Evolutionary conservation across 2,113 vertebrate genomes (phyloP).

Genomic region (Tragelaphus imberbis): DNA sequence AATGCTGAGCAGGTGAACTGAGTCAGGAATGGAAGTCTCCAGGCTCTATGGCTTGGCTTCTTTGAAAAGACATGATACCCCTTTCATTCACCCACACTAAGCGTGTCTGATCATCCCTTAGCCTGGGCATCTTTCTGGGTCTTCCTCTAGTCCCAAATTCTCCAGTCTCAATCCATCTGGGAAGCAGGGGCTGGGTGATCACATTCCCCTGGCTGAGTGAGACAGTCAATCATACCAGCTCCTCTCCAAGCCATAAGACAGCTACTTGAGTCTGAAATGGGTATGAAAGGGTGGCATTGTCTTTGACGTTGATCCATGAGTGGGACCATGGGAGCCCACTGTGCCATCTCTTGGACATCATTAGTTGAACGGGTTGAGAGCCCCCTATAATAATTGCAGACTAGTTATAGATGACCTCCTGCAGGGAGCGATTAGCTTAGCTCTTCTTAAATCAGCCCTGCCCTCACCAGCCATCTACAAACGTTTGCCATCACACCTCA

Average conservation of each 20-base stretch:
- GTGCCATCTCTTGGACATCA: background rate
- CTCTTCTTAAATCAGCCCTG: background rate
- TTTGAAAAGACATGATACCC: background rate
- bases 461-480: too few species aligned
- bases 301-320: background rate
- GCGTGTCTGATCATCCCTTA: background rate
- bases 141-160: background rate
- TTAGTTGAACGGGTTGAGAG: background rate
- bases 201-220: background rate
- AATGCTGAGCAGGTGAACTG: background rate
- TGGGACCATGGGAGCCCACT: background rate
- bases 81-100: background rate
- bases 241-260: background rate
- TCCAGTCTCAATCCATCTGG: background rate
- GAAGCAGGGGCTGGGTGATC: background rate
- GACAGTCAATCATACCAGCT: background rate
- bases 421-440: background rate
- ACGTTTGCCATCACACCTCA: background rate
- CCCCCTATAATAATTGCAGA: background rate
- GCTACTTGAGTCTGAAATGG: background rate
- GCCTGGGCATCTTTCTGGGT: background rate
- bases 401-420: background rate
- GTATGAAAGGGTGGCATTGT: background rate
- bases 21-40: background rate
- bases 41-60: background rate